phyloP scores from a whole-genome alignment of 2,113 vertebrate genomes.

The Semicossyphus pulcher region DNA sequence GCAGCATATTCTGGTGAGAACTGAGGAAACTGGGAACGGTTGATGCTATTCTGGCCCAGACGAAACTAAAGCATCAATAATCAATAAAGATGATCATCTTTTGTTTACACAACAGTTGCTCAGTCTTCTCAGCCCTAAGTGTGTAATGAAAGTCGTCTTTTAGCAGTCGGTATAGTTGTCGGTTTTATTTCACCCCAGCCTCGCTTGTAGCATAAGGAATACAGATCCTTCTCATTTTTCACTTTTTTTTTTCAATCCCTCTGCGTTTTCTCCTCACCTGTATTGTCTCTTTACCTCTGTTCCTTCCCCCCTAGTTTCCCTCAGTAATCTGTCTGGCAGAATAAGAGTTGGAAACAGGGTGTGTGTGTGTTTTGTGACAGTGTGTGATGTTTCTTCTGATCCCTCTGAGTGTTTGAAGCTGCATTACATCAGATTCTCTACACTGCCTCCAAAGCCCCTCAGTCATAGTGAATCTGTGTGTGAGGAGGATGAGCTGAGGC shows the following conservation, averaged over 20 bases:
- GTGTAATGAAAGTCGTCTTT: constrained; percentile 5
- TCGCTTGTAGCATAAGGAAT: background rate
- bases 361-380: constrained; percentile 22
- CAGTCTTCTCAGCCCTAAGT: background rate
- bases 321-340: constrained; percentile 55
- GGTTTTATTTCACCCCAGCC: constrained; percentile 2
- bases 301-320: constrained; percentile 39
- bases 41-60: constrained; percentile 44
- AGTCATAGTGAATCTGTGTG: constrained; percentile 47
- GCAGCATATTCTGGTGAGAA: constrained; percentile 57
- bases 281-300: constrained; percentile 24
- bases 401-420: constrained; percentile 68
- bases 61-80: constrained; percentile 19
- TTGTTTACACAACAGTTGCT: constrained; percentile 7
- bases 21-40: constrained; percentile 43
- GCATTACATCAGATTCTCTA: constrained; percentile 71
- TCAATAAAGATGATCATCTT: constrained; percentile 6
- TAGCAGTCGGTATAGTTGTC: constrained; percentile 10
- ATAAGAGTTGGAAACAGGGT: constrained; percentile 36
- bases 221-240: constrained; percentile 1
- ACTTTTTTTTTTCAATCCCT: constrained; percentile 11
- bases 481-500: constrained; percentile 24
- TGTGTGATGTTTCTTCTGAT: constrained; percentile 69
- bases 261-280: constrained; percentile 30
- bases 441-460: constrained; percentile 55